phyloP scores from a whole-genome alignment of 1,140 invertebrate species.

The Antheraea mylitta region DNA sequence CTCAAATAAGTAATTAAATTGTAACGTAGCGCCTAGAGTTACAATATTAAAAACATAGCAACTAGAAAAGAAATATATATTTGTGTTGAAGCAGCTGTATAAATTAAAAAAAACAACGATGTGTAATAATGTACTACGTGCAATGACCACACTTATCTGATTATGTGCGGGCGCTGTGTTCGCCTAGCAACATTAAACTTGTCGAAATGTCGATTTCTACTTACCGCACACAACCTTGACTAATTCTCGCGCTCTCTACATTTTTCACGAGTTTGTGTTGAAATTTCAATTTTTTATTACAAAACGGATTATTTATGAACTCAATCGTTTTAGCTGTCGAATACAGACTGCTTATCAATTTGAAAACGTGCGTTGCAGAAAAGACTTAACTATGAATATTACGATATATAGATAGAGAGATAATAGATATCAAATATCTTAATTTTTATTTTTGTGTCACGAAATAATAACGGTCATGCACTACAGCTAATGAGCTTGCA shows the following conservation, averaged over 20 bases:
- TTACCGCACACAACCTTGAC: slow-evolving; percentile 10
- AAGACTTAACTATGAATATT: too few species aligned
- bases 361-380: background rate
- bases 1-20: too few species aligned
- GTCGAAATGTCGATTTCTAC: slow-evolving; percentile 19
- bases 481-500: too few species aligned
- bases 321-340: background rate
- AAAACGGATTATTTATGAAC: background rate
- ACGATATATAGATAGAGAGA: too few species aligned
- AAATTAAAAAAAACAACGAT: slow-evolving; percentile 6
- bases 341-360: background rate
- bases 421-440: too few species aligned
- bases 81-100: background rate
- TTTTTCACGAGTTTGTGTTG: background rate
- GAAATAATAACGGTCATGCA: too few species aligned
- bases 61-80: background rate
- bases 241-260: slow-evolving; percentile 1
- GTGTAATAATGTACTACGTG: slow-evolving; percentile 10
- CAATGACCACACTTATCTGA: slow-evolving; percentile 11
- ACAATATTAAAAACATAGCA: background rate
- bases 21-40: background rate
- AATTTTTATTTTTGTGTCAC: too few species aligned
- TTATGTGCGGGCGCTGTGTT: slow-evolving; percentile 9
- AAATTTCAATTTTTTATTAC: slow-evolving; percentile 4
- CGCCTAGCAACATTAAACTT: slow-evolving; percentile 19